These are phyloP conservation scores for Margaritifera margaritifera DNA, from an alignment of 2,888 invertebrate species.

Conservation along the genomic window DNA sequence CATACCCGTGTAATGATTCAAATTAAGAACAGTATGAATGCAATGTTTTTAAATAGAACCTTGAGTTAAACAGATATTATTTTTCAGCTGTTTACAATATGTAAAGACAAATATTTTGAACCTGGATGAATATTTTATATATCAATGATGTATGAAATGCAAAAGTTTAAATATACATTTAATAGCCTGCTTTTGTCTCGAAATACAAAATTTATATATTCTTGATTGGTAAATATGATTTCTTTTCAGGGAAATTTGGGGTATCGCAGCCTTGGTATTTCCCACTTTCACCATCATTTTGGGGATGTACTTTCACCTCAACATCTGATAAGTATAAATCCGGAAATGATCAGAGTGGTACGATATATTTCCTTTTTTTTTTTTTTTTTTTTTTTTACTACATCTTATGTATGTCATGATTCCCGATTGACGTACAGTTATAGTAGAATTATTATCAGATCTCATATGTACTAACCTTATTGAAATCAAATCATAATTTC, in stretches of 20 bases:
- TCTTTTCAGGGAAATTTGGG: slow-evolving; percentile 68
- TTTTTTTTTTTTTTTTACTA: neutral
- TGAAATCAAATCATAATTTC: no score
- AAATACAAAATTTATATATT: neutral
- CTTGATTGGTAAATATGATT: neutral
- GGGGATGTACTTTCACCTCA: slow-evolving; percentile 48
- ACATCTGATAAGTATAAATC: slow-evolving; percentile 10
- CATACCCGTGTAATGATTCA: no score
- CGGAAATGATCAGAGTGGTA: neutral
- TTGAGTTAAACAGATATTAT: no score
- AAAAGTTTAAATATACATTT: neutral
- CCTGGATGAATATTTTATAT: neutral
- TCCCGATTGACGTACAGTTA: no score
- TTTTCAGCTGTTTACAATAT: no score
- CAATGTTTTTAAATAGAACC: no score
- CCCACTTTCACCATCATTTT: slow-evolving; percentile 64
- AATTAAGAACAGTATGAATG: no score
- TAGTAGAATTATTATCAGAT: no score
- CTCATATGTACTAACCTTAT: no score
- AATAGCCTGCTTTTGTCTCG: neutral
- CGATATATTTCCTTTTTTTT: neutral
- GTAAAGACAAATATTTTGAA: no score
- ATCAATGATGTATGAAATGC: neutral
- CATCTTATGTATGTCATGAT: no score
- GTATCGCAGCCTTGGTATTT: slow-evolving; percentile 70